Base-by-base conservation (phyloP, 2,888 invertebrate genomes). In the Dynastes tityus region DNA sequence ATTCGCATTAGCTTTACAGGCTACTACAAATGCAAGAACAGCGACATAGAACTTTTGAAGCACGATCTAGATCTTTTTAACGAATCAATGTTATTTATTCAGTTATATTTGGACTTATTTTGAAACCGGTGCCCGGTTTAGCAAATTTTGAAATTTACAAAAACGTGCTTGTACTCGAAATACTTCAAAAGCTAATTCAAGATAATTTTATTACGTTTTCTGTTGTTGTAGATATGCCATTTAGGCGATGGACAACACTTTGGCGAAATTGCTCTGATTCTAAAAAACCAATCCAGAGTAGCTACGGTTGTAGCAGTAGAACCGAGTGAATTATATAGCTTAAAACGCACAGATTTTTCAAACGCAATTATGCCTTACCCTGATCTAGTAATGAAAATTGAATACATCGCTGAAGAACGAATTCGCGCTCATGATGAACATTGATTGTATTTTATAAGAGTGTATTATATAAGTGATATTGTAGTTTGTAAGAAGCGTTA, bases 161-260 rank as follows among this genome's bases (percentile, higher is more conserved):
- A 37, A 37, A 37, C 32, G 32, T 37, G 32, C 32, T 37, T 37
- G 5, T 37, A 5, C 32, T 5, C 32, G 5, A 37, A 37, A 5
- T 37, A 37, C 5, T 37, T 37, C 32, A 37, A 5, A 5, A 37
- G 32, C 32, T 37, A 37, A 37, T 45, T 45, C 45, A 8, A 8
- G 11, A 45, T 45, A 45, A 11, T 45, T 45, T 8, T 45, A 58
- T 68, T 68, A 68, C 51, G 9, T 51, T 68, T 68, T 51, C 51
- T 68, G 68, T 68, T 68, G 68, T 68, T 68, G 68, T 68, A 90
- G 90, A 86, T 91, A 77, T 89, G 89, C 81, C 91, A 91, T 83
- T 85, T 92, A 53, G 89, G 91, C 83, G 93, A 93, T 81, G 93
- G 93, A 0, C 91, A 88, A 45, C 87, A 90, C 82, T 91, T 91